phyloP scores from a whole-genome alignment of 2,113 vertebrate species.

The Uropsilus gracilis region DNA sequence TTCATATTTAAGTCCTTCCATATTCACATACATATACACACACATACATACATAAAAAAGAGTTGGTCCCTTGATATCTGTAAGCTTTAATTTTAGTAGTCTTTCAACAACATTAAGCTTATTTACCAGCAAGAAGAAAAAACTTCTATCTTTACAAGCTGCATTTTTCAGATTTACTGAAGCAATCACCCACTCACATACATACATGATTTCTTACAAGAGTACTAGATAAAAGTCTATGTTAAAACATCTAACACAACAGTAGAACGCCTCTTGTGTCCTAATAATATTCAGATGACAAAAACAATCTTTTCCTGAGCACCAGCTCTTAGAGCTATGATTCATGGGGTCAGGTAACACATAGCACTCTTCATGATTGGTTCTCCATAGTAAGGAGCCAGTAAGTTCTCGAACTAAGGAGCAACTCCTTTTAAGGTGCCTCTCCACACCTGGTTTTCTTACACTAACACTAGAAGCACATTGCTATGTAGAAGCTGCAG shows the following conservation, averaged over 20 bases:
- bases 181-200: background rate
- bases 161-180: background rate
- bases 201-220: background rate
- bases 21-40: fast-evolving
- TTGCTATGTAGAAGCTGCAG: background rate
- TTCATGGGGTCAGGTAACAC: background rate
- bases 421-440: background rate
- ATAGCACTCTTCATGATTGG: background rate
- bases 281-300: background rate
- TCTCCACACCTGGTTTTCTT: background rate
- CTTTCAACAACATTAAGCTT: background rate
- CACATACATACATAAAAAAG: background rate
- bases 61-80: background rate
- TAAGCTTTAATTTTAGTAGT: background rate
- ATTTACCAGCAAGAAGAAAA: background rate
- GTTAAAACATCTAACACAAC: background rate
- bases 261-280: background rate
- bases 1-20: background rate
- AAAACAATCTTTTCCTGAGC: background rate
- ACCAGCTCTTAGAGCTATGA: background rate
- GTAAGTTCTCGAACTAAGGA: background rate
- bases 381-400: background rate
- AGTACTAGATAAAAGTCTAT: background rate
- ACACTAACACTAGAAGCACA: background rate
- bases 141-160: background rate